Evolutionary conservation across 35 echinoderm and acorn worm genomes (phyloP).

Genomic region (Eucidaris tribuloides): DNA sequence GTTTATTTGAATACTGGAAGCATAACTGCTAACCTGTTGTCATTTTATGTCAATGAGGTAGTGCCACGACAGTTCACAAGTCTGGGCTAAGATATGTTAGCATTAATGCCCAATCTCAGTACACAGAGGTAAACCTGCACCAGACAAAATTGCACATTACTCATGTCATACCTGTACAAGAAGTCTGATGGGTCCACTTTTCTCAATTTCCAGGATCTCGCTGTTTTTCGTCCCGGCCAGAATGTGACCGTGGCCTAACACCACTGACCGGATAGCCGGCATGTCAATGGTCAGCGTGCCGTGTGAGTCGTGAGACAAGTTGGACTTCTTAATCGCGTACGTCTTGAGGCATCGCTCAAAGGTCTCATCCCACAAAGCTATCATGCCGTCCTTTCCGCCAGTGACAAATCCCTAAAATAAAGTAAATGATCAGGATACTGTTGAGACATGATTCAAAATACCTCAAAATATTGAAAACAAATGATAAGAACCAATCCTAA

Average conservation of each 20-base stretch:
- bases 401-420: slow-evolving; percentile 94
- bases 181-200: slow-evolving; percentile 87
- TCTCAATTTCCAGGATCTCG: slow-evolving; percentile 92
- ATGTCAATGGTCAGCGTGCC: slow-evolving; percentile 69
- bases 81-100: no score
- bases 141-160: neutral
- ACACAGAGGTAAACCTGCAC: neutral
- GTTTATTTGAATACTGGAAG: no score
- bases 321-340: slow-evolving; percentile 70
- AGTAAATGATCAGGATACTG: no score
- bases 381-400: slow-evolving; percentile 95
- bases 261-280: slow-evolving; percentile 83
- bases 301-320: slow-evolving; percentile 51
- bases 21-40: no score
- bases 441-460: no score
- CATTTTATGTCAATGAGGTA: no score
- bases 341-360: slow-evolving; percentile 96
- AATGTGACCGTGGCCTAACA: slow-evolving; percentile 96
- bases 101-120: no score
- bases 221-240: slow-evolving; percentile 92
- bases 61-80: no score
- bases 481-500: no score
- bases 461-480: no score
- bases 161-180: slow-evolving; percentile 73
- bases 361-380: slow-evolving; percentile 94